These are phyloP conservation scores for Otus sunia DNA, from an alignment of 2,113 vertebrate genomes.

Conservation along the genomic window DNA sequence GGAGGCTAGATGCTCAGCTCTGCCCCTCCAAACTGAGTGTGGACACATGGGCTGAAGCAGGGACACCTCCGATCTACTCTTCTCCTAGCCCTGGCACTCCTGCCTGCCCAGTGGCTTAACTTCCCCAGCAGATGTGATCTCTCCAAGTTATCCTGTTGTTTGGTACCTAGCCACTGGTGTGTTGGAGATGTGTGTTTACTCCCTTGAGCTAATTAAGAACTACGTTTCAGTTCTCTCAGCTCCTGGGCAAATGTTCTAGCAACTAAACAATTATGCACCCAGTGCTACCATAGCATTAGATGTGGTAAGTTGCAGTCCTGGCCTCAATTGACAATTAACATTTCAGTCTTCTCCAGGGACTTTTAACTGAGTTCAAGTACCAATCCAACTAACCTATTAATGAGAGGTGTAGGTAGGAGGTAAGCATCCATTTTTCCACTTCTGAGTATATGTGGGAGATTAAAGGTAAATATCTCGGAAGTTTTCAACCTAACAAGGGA, in stretches of 20 bases:
- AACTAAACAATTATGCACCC: neutral
- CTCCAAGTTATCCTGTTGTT: neutral
- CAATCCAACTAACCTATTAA: neutral
- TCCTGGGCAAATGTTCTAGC: neutral
- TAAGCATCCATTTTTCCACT: neutral
- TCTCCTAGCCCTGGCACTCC: neutral
- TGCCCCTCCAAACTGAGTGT: neutral
- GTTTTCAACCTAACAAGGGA: neutral
- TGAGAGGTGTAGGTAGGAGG: neutral
- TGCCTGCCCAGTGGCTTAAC: neutral
- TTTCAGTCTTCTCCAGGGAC: neutral
- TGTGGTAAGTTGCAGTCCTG: neutral
- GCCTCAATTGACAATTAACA: neutral
- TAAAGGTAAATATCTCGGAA: neutral
- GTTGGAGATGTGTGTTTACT: neutral
- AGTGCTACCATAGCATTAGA: neutral
- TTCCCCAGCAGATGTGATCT: neutral
- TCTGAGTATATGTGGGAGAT: neutral
- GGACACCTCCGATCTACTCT: neutral
- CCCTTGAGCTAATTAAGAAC: neutral
- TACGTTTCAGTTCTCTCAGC: neutral
- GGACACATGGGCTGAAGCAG: neutral
- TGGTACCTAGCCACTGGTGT: neutral
- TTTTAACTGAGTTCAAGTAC: conserved; percentile 1
- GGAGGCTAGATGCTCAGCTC: neutral